Base-by-base conservation (phyloP, 2,888 invertebrate species). In the Leptogaster cylindrica region DNA sequence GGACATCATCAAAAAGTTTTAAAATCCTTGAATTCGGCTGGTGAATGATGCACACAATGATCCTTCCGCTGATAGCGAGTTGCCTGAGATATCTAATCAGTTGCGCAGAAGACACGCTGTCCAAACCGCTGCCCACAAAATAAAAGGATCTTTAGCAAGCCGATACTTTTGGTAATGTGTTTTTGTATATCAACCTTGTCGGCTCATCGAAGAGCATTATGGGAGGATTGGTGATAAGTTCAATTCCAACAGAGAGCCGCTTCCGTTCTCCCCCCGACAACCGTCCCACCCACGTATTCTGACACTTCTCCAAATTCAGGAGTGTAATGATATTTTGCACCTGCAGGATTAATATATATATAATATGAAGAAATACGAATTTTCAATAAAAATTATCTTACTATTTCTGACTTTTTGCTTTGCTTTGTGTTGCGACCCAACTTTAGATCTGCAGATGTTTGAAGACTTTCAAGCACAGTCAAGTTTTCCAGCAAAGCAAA, bases 191-290 rank as follows among this genome's bases (percentile, higher is more conserved):
- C 33, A 20, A 92, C 92, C 92, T 93, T 33, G 94, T 95, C 7
- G 96, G 95, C 81, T 96, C 96, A 80, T 96, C 96, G 72, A 96
- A 89, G 79, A 96, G 94, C 90, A 96, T 92, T 50, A 96, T 87
- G 1, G 93, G 91, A 1, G 96, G 95, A 81, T 96, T 94, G 76
- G 89, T 93, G 73, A 96, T 87, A 71, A 96, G 83, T 82, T 96
- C 96, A 68, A 94, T 82, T 14, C 93, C 95, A 68, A 96, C 93
- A 1, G 95, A 90, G 27, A 96, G 84, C 73, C 95, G 85, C 81
- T 96, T 96, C 74, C 88, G 87, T 81, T 96, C 92, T 1, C 96
- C 96, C 1, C 95, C 95, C 2, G 95, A 95, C 51, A 96, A 82
- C 48, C 85, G 82, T 2, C 82, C 83, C 0, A 91, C 89, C 70